Evolutionary conservation across 2,797 vertebrate species (phyloP), one percentile per base, ranked within the genome.

Genomic region (Acipenser transmontanus): DNA sequence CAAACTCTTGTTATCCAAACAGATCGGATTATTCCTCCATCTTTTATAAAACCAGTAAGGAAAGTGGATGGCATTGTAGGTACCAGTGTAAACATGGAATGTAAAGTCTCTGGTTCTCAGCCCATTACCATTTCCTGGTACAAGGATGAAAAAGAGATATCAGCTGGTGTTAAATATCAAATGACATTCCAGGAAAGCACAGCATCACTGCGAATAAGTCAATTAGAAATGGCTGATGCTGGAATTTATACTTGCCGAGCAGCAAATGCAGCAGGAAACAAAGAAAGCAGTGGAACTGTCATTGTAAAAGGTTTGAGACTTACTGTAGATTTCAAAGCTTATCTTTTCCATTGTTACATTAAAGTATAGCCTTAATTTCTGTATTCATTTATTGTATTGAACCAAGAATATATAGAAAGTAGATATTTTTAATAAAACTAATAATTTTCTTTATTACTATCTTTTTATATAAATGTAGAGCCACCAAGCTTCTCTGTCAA

Each of bases 21-120:
- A 99, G 97, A 98, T 94, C 95, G 96, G 71, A 95, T 90, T 67
- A 89, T 99, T 76, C 90, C 96, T 72, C 97, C 97, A 1, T 91
- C 91, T 74, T 99, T 99, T 78, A 95, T 92, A 76, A 98, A 96
- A 84, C 86, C 84, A 61, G 87, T 99, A 69, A 93, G 93, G 87
- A 95, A 95, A 48, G 81, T 94, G 68, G 94, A 98, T 79, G 95
- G 93, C 47, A 80, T 91, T 63, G 71, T 96, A 75, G 88, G 76
- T 3, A 77, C 80, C 12, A 80, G 86, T 0, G 83, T 95, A 71
- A 92, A 76, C 52, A 77, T 99, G 82, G 95, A 98, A 71, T 97
- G 95, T 83, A 98, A 91, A 79, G 90, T 98, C 66, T 93, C 97
- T 70, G 97, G 97, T 68, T 98, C 97, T 60, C 93, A 98, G 73